These are phyloP conservation scores for Listronotus bonariensis DNA, from an alignment of 1,140 invertebrate species.

Conservation along the genomic window DNA sequence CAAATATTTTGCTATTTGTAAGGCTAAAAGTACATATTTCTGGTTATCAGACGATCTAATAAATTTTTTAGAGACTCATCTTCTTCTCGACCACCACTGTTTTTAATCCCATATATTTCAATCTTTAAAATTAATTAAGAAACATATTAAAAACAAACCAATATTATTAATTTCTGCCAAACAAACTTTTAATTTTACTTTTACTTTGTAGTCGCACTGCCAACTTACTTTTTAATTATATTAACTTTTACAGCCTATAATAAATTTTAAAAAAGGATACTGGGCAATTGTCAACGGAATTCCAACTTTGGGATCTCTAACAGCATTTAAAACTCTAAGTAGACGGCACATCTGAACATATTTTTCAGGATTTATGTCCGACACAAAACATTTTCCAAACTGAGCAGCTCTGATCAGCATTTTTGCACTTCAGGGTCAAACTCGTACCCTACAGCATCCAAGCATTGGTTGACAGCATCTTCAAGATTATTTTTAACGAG, in stretches of 20 bases:
- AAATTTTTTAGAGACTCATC: slow-evolving; percentile 63
- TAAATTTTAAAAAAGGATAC: slow-evolving; percentile 85
- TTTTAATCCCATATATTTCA: slow-evolving; percentile 68
- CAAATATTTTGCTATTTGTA: slow-evolving; percentile 88
- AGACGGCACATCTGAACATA: slow-evolving; percentile 89
- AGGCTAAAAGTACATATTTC: slow-evolving; percentile 90
- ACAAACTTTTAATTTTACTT: too few species aligned
- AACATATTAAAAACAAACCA: slow-evolving; percentile 22
- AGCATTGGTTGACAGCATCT: slow-evolving; percentile 84
- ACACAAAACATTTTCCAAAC: slow-evolving; percentile 92
- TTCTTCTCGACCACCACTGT: slow-evolving; percentile 40
- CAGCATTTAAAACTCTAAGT: slow-evolving; percentile 89
- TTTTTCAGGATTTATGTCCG: slow-evolving; percentile 74
- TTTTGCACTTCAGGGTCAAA: slow-evolving; percentile 85
- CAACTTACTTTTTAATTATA: too few species aligned
- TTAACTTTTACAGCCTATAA: too few species aligned
- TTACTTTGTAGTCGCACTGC: too few species aligned
- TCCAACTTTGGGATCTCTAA: slow-evolving; percentile 83
- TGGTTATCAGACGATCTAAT: slow-evolving; percentile 86
- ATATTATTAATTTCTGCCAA: too few species aligned
- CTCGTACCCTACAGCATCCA: slow-evolving; percentile 89
- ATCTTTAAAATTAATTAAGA: slow-evolving; percentile 62
- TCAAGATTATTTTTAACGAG: slow-evolving; percentile 81
- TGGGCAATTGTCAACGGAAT: slow-evolving; percentile 90
- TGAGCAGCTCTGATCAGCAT: slow-evolving; percentile 87